A percentile compares a stretch with the other conserved stretches of the same genome.
Evolutionary conservation across 2,797 vertebrate species (phyloP).

Genomic region (Pipistrellus pipistrellus): DNA sequence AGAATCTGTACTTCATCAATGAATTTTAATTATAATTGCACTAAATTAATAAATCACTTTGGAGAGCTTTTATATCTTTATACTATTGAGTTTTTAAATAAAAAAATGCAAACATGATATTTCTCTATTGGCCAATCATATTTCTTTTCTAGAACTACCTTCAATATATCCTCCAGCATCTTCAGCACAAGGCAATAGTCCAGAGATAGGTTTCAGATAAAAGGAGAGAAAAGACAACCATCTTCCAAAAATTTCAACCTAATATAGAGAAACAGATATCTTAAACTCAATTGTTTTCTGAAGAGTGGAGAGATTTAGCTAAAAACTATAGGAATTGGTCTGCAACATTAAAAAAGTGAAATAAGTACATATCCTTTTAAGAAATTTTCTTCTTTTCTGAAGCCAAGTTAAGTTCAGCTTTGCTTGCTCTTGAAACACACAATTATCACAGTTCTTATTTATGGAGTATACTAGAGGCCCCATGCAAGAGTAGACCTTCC

Average conservation of each 20-base stretch:
- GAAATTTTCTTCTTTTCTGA: not conserved
- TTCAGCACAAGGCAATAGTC: not conserved
- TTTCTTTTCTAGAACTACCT: constrained; percentile 17
- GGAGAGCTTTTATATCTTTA: not conserved
- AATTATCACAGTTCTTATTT: constrained; percentile 3
- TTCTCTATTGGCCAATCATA: not conserved
- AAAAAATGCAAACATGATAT: not conserved
- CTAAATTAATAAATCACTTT: not conserved
- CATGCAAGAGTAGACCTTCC: no score
- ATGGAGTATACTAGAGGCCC: not conserved
- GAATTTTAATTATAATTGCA: not conserved
- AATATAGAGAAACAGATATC: not conserved
- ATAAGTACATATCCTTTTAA: not conserved
- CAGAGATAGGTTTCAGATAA: not conserved
- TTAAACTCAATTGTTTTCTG: constrained; percentile 8
- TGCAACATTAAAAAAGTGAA: not conserved
- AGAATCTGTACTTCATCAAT: not conserved
- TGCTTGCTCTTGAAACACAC: not conserved
- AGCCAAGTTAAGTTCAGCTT: not conserved
- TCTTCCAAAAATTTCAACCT: not conserved
- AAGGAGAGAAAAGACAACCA: not conserved
- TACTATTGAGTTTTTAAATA: not conserved
- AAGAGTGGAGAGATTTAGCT: not conserved
- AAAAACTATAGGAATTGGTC: not conserved
- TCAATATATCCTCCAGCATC: not conserved